Evolutionary conservation across 2,113 vertebrate genomes (phyloP).

Genomic region (Lutjanus erythropterus): DNA sequence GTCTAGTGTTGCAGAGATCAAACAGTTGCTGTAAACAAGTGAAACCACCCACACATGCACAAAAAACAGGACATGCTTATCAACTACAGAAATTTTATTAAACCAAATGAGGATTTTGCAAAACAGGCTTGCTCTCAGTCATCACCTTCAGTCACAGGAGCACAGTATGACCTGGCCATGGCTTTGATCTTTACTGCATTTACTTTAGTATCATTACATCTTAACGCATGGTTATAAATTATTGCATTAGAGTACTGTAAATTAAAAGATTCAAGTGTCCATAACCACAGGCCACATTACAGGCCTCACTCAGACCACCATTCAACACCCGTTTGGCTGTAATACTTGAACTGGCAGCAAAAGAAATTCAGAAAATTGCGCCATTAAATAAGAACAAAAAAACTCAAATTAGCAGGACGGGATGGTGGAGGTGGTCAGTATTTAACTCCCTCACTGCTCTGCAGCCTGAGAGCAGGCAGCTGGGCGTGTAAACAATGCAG

Average conservation of each 20-base stretch:
- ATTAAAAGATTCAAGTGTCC: slow-evolving; percentile 36
- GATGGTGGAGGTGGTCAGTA: background rate
- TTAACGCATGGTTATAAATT: slow-evolving; percentile 41
- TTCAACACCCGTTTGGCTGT: background rate
- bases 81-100: slow-evolving; percentile 69
- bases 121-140: slow-evolving; percentile 40
- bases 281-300: slow-evolving; percentile 9
- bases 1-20: too few species aligned
- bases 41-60: background rate
- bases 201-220: slow-evolving; percentile 38
- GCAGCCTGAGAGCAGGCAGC: background rate
- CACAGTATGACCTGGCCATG: slow-evolving; percentile 53
- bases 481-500: background rate
- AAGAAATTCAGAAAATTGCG: background rate
- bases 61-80: slow-evolving; percentile 23
- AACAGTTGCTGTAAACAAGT: too few species aligned
- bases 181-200: slow-evolving; percentile 46
- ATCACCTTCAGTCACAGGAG: slow-evolving; percentile 29
- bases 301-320: slow-evolving; percentile 1
- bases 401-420: background rate
- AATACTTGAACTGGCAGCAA: slow-evolving; percentile 17
- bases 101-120: slow-evolving; percentile 57
- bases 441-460: background rate
- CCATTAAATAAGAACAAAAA: background rate
- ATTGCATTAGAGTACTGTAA: slow-evolving; percentile 60